Evolutionary conservation across 2,113 vertebrate genomes (phyloP).

Genomic region (human): DNA sequence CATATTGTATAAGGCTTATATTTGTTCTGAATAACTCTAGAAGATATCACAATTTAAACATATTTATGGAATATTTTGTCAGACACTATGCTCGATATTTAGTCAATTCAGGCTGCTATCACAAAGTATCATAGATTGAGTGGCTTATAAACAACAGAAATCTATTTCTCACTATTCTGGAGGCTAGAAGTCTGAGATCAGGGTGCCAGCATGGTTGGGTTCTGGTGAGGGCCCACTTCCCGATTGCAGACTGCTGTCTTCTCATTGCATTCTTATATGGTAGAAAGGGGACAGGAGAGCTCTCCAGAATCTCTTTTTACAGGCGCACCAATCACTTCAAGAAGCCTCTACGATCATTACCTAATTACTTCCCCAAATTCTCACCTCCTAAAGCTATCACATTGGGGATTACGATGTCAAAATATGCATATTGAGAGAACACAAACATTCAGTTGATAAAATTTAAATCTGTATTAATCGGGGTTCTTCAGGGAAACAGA

Average conservation of each 20-base stretch:
- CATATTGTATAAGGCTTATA: neutral
- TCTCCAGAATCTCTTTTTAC: neutral
- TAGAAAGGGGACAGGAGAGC: neutral
- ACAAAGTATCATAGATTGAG: neutral
- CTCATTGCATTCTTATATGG: neutral
- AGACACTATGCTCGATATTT: neutral
- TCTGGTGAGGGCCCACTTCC: neutral
- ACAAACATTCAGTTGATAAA: neutral
- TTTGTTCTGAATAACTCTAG: neutral
- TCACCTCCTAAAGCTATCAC: neutral
- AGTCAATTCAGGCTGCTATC: neutral
- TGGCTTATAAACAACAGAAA: neutral
- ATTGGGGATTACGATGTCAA: neutral
- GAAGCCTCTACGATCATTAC: neutral
- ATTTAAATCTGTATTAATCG: neutral
- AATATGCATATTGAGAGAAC: neutral
- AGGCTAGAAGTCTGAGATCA: neutral
- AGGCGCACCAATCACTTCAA: neutral
- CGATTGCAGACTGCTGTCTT: neutral
- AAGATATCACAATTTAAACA: neutral
- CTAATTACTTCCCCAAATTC: neutral
- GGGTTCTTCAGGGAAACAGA: no score
- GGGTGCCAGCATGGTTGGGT: neutral
- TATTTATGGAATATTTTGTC: neutral
- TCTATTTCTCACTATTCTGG: no score